phyloP scores from a whole-genome alignment of 1,140 invertebrate genomes.

The Diplogasteroides magnus region DNA sequence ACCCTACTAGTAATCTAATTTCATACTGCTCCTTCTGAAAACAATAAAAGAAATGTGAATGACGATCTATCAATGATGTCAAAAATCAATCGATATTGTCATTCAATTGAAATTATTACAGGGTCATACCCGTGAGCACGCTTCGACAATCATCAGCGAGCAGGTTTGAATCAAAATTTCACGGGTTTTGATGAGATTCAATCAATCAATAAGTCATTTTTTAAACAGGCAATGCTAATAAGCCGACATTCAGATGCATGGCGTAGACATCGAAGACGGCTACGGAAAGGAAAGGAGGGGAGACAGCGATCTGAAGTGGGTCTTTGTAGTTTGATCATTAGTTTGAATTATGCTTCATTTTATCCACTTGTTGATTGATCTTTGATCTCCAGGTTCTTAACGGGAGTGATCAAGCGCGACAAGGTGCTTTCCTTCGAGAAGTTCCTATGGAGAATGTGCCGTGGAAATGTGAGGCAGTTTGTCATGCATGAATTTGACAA shows the following conservation, averaged over 20 bases:
- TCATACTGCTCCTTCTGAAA: no score
- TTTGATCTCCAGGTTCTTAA: constrained; percentile 64
- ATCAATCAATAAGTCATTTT: no score
- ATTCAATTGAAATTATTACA: no score
- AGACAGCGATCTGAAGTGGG: constrained; percentile 12
- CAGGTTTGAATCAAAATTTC: constrained; percentile 13
- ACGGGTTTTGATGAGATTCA: constrained; percentile 6
- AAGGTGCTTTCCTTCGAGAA: constrained; percentile 90
- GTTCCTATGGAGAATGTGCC: constrained; percentile 94
- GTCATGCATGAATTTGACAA: no score
- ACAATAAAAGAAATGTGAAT: no score
- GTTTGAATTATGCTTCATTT: not conserved
- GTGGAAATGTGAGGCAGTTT: no score
- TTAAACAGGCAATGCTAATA: no score
- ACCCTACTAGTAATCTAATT: no score
- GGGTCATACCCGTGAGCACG: constrained; percentile 8
- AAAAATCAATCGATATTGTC: no score
- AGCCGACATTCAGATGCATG: no score
- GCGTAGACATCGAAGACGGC: not conserved
- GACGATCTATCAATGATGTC: no score
- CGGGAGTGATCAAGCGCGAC: constrained; percentile 68
- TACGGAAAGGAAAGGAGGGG: constrained; percentile 9
- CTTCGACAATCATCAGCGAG: constrained; percentile 15
- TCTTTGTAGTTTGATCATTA: not conserved
- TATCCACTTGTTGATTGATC: no score